Conservation (phyloP, 2,888 invertebrate genomes). For the Orthosia gothica region DNA sequence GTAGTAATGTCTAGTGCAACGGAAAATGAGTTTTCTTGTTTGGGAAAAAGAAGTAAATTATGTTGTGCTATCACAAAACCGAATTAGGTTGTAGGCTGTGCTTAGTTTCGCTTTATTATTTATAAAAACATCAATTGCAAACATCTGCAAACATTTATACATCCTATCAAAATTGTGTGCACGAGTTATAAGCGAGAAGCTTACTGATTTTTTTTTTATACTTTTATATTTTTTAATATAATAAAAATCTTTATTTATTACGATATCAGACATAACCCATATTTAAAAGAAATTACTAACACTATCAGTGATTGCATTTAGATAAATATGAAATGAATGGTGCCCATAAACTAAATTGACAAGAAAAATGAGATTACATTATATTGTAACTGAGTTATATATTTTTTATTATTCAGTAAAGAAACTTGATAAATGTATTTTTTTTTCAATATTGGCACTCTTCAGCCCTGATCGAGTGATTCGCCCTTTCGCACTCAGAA, state of each 20-base stretch:
- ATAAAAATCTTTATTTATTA: conserved; percentile 40
- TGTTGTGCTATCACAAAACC: conserved; percentile 53
- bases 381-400: conserved; percentile 22
- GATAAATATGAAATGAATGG: conserved; percentile 54
- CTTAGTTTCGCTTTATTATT: conserved; percentile 59
- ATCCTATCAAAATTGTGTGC: conserved; percentile 42
- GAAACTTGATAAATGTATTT: background rate
- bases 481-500: background rate
- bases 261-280: conserved; percentile 32
- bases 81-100: conserved; percentile 64
- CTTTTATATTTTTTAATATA: conserved; percentile 68
- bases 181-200: conserved; percentile 36
- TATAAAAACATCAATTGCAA: conserved; percentile 35
- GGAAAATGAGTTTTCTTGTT: conserved; percentile 20
- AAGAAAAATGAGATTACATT: conserved; percentile 34
- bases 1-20: conserved; percentile 30
- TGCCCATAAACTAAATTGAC: conserved; percentile 50
- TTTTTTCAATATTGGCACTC: background rate
- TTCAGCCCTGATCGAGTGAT: background rate
- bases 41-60: conserved; percentile 31
- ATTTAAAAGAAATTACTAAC: conserved; percentile 56
- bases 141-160: conserved; percentile 13
- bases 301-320: conserved; percentile 68
- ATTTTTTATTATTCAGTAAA: conserved; percentile 15
- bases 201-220: conserved; percentile 61